Base-by-base conservation (phyloP, 2,113 vertebrate species). In the Tiliqua scincoides region DNA sequence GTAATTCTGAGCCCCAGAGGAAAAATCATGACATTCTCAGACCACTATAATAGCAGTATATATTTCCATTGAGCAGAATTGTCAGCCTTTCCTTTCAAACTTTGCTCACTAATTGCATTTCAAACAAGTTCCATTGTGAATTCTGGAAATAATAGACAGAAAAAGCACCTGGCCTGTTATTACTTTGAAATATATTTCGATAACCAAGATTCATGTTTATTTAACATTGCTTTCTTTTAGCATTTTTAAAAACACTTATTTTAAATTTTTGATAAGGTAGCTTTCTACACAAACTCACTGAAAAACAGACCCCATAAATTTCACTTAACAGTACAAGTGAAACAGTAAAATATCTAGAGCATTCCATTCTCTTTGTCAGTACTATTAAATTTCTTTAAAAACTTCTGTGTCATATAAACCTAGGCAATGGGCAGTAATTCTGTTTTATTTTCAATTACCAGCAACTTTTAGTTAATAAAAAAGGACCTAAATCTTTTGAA, bases 51-150 rank as follows among this genome's bases (percentile, higher is more conserved):
- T 92, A 90, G 93, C 85, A 94, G 91, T 91, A 92, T 92, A 85
- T 87, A 91, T 95, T 95, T 95, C 89, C 85, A 95, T 92, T 94
- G 90, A 92, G 85, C 84, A 89, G 90, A 91, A 92, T 95, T 92
- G 92, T 94, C 87, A 92, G 92, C 86, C 52, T 91, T 94, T 93
- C 89, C 80, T 93, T 94, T 94, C 87, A 93, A 93, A 94, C 77
- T 94, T 92, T 80, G 87, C 88, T 93, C 91, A 54, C 85, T 95
- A 94, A 95, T 93, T 95, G 88, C 93, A 88, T 91, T 95, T 92
- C 89, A 90, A 93, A 88, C 82, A 88, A 85, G 84, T 81, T 93
- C 21, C 85, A 68, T 93, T 87, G 27, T 7, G 93, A 82, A 88
- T 88, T 63, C 43, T 71, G 89, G 93, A 93, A 92, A 90, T 30